Conservation (phyloP, 2,113 vertebrate genomes). For the Notarius lentiginosus region DNA sequence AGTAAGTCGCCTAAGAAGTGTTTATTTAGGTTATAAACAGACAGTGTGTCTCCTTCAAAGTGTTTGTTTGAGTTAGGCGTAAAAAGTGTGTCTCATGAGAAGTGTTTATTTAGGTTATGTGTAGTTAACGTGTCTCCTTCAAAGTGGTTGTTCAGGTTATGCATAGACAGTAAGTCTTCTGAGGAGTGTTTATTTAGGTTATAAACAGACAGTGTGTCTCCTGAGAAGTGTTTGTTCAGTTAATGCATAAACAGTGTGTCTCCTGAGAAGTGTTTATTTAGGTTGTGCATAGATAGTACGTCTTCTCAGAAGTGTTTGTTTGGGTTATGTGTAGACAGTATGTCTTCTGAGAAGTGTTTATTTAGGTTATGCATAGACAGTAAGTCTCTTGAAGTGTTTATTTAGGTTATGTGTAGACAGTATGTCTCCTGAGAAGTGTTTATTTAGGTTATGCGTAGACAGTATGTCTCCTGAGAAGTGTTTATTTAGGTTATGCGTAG, state of each 20-base stretch:
- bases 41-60: background rate
- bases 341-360: too few species aligned
- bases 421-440: background rate
- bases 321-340: too few species aligned
- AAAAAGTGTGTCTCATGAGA: background rate
- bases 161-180: too few species aligned
- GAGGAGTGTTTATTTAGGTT: too few species aligned
- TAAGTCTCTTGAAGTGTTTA: too few species aligned
- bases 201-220: too few species aligned
- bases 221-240: too few species aligned
- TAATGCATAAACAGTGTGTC: too few species aligned
- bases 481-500: background rate
- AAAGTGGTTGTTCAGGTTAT: background rate
- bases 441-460: background rate
- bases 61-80: background rate
- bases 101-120: background rate
- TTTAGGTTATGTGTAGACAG: too few species aligned
- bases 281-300: fast-evolving
- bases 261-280: too few species aligned
- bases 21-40: background rate
- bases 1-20: background rate
- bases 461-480: background rate
- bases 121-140: background rate
- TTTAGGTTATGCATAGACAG: too few species aligned
- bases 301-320: too few species aligned